Evolutionary conservation across 2,113 vertebrate species (phyloP).

Genomic region (Halichoerus grypus): DNA sequence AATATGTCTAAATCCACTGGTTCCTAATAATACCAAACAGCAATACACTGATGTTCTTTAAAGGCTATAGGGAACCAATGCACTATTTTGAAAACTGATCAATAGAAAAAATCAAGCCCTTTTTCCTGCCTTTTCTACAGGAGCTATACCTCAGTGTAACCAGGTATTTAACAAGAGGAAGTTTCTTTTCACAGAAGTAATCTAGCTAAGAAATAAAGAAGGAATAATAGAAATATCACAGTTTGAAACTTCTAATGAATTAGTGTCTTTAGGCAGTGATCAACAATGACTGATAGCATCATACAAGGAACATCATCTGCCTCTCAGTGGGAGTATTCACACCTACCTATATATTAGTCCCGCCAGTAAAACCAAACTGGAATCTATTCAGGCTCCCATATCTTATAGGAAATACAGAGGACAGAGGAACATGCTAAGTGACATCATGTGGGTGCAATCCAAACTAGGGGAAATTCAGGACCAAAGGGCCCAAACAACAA

Average conservation of each 20-base stretch:
- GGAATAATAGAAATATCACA: neutral
- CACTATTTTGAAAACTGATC: neutral
- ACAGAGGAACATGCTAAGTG: neutral
- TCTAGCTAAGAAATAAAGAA: conserved; percentile 5
- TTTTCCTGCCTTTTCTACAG: neutral
- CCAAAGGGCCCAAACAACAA: neutral
- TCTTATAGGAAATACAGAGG: neutral
- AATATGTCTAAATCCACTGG: neutral
- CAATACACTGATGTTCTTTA: neutral
- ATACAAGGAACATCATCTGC: neutral
- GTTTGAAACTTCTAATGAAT: neutral
- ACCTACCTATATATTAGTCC: neutral
- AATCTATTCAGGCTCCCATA: neutral
- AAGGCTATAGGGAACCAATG: neutral
- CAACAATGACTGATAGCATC: neutral
- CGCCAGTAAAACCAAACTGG: neutral
- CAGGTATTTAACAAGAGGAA: neutral
- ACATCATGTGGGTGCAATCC: neutral
- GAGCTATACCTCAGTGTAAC: neutral
- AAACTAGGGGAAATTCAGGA: neutral
- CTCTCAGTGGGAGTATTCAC: neutral
- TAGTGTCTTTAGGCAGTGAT: neutral
- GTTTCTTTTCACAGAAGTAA: neutral
- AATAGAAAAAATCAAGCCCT: neutral
- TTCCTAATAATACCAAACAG: neutral